Evolutionary conservation across 1,140 invertebrate genomes (phyloP).

Genomic region (Brachionus sp.): DNA sequence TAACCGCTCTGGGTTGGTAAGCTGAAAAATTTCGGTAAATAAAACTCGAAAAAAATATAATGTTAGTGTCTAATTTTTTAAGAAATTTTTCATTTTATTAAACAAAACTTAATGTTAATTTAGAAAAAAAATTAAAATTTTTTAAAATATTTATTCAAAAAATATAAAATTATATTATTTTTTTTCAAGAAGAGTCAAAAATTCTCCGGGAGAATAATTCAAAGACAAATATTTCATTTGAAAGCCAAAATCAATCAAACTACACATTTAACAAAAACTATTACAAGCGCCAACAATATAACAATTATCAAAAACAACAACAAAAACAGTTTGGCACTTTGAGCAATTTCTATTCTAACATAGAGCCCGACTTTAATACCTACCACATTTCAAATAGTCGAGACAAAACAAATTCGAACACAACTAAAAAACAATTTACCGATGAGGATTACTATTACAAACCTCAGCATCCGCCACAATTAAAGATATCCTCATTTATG

Average conservation of each 20-base stretch:
- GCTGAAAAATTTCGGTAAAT: too few species aligned
- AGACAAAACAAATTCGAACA: neutral
- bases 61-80: too few species aligned
- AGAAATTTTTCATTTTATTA: too few species aligned
- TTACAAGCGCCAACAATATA: constrained; percentile 33
- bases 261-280: constrained; percentile 7
- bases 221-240: neutral
- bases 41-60: too few species aligned
- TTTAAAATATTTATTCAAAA: too few species aligned
- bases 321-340: constrained; percentile 34
- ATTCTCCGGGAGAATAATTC: neutral
- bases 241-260: neutral
- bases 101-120: too few species aligned
- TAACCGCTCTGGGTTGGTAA: too few species aligned
- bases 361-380: neutral
- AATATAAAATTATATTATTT: neutral
- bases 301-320: constrained; percentile 32
- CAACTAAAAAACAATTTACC: neutral
- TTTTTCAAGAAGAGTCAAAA: neutral
- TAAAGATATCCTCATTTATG: constrained; percentile 42
- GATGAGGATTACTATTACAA: neutral
- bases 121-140: too few species aligned
- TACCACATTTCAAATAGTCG: neutral
- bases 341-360: neutral
- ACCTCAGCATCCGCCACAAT: constrained; percentile 31